These are phyloP conservation scores for Ligdia adustata DNA, from an alignment of 2,888 invertebrate species.

Conservation along the genomic window DNA sequence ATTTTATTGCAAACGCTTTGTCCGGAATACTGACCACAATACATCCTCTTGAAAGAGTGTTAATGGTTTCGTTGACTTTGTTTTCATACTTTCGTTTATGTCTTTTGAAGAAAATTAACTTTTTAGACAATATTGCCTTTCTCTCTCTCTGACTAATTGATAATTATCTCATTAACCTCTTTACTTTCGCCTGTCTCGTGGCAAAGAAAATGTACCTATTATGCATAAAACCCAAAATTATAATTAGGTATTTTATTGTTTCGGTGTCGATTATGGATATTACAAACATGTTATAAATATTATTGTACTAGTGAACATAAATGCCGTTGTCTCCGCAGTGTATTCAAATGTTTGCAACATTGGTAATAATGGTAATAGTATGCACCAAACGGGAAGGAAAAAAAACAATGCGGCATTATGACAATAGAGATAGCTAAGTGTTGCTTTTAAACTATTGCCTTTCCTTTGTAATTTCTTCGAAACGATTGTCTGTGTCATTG, in stretches of 20 bases:
- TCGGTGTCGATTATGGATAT: too few relatives aligned
- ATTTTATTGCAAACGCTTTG: conserved; percentile 13
- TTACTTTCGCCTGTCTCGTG: too few relatives aligned
- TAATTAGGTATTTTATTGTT: too few relatives aligned
- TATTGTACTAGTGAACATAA: too few relatives aligned
- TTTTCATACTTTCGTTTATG: conserved; percentile 1
- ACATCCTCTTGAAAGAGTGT: conserved; percentile 3
- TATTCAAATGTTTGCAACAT: conserved; percentile 10
- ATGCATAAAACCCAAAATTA: too few relatives aligned
- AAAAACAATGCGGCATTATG: conserved; percentile 21
- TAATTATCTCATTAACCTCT: neutral
- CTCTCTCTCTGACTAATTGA: neutral
- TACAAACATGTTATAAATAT: too few relatives aligned
- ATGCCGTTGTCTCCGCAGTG: conserved; percentile 9
- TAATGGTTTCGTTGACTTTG: conserved; percentile 2
- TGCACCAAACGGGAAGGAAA: conserved; percentile 18
- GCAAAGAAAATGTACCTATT: too few relatives aligned
- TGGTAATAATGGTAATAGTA: too few relatives aligned
- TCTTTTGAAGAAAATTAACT: conserved; percentile 1
- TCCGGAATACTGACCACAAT: conserved; percentile 13
- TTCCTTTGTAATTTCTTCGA: conserved; percentile 22
- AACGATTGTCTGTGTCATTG: conserved; percentile 16
- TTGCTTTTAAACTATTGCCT: conserved; percentile 22
- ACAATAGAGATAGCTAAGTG: conserved; percentile 20
- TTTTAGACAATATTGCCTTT: neutral